Conservation (phyloP, 2,113 vertebrate genomes). For the Rhinogobius similis region DNA sequence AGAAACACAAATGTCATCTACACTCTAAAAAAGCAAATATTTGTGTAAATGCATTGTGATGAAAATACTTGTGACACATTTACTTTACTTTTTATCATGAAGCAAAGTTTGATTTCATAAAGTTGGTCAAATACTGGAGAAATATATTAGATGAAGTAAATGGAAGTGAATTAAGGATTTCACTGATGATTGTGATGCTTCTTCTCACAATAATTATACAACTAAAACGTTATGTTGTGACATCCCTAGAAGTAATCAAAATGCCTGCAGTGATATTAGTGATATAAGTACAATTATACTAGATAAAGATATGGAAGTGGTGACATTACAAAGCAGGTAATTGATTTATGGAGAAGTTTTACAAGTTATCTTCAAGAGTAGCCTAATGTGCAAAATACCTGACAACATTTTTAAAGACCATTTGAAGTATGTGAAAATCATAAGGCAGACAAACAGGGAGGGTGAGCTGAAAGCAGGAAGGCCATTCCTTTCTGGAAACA, state of each 20-base stretch:
- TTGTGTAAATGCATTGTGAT: too few species aligned
- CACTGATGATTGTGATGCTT: too few species aligned
- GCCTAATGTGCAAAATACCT: too few species aligned
- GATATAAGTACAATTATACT: background rate
- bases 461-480: slow-evolving; percentile 1
- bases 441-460: background rate
- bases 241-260: too few species aligned
- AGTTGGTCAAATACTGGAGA: too few species aligned
- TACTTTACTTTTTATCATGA: too few species aligned
- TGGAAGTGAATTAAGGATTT: background rate
- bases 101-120: too few species aligned
- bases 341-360: background rate
- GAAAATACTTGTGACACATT: too few species aligned
- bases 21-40: too few species aligned
- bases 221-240: background rate
- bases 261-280: background rate
- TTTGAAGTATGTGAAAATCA: slow-evolving; percentile 2
- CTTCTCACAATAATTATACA: background rate
- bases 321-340: background rate
- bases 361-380: background rate
- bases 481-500: slow-evolving; percentile 28
- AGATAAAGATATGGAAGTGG: background rate
- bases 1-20: too few species aligned
- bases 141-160: background rate
- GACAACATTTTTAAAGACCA: background rate